Evolutionary conservation across 2,113 vertebrate genomes (phyloP), one percentile per base, ranked within the genome.

Genomic region (Piprites chloris): DNA sequence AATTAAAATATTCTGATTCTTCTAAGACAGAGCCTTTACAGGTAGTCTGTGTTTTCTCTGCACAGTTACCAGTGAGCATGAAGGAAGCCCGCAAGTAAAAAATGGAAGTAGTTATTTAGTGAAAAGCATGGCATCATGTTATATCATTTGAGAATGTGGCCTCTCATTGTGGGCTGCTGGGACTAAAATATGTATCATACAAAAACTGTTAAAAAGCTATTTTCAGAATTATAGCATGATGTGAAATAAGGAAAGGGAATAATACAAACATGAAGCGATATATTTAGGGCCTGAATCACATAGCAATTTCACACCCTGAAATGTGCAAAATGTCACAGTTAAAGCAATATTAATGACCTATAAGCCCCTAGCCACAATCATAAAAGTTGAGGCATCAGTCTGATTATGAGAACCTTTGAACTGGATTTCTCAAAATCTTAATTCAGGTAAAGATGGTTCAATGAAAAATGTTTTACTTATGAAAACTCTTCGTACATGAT

Each of bases 91-190:
- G 59, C 44, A 94, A 93, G 96, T 87, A 92, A 97, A 95, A 97
- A 98, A 97, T 96, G 97, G 93, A 96, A 97, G 93, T 88, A 95
- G 97, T 96, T 97, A 98, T 95, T 96, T 96, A 97, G 93, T 94
- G 93, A 92, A 96, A 89, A 97, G 73, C 77, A 58, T 97, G 93
- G 97, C 97, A 98, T 97, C 97, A 90, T 97, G 95, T 98, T 97
- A 97, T 97, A 97, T 96, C 96, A 97, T 97, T 97, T 96, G 88
- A 95, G 93, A 98, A 97, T 85, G 79, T 66, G 96, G 97, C 96
- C 98, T 97, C 88, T 97, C 96, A 96, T 87, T 95, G 95, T 96
- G 91, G 97, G 87, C 87, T 97, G 71, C 89, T 95, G 89, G 63
- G 58, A 95, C 89, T 89, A 93, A 96, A 97, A 97, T 97, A 97